phyloP scores from a whole-genome alignment of 2,113 vertebrate species.

The Odocoileus virginianus region DNA sequence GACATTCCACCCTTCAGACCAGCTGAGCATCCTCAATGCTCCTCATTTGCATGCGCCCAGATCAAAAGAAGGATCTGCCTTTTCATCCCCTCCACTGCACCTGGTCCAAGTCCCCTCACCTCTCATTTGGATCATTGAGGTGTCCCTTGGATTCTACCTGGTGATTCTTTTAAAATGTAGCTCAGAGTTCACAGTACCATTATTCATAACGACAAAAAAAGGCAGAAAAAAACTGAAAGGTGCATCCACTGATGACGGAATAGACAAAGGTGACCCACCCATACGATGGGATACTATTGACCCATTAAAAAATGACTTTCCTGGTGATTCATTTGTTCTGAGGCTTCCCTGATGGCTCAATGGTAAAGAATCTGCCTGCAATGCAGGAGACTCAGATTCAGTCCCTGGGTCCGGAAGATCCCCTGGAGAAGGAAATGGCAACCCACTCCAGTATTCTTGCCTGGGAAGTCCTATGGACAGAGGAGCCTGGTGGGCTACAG shows the following conservation, averaged over 20 bases:
- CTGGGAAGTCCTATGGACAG: not conserved
- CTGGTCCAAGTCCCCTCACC: not conserved
- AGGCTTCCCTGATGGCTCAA: not conserved
- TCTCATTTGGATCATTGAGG: not conserved
- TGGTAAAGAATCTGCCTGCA: not conserved
- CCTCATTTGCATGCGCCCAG: fast-evolving
- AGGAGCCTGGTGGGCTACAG: not conserved
- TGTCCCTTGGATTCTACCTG: not conserved
- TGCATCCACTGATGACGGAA: not conserved
- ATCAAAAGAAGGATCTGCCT: not conserved
- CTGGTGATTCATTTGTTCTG: not conserved
- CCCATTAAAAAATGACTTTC: not conserved
- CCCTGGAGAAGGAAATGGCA: not conserved
- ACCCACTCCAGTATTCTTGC: not conserved
- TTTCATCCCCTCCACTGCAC: not conserved
- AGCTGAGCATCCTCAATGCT: not conserved
- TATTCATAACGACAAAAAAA: not conserved
- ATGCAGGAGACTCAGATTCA: not conserved
- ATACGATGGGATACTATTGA: not conserved
- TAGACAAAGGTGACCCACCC: not conserved
- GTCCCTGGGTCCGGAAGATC: not conserved
- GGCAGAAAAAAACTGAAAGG: not conserved
- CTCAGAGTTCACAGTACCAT: not conserved
- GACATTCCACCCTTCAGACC: not conserved
- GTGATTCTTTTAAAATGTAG: not conserved